Evolutionary conservation across 2,113 vertebrate genomes (phyloP).

Genomic region (Oryzias celebensis): DNA sequence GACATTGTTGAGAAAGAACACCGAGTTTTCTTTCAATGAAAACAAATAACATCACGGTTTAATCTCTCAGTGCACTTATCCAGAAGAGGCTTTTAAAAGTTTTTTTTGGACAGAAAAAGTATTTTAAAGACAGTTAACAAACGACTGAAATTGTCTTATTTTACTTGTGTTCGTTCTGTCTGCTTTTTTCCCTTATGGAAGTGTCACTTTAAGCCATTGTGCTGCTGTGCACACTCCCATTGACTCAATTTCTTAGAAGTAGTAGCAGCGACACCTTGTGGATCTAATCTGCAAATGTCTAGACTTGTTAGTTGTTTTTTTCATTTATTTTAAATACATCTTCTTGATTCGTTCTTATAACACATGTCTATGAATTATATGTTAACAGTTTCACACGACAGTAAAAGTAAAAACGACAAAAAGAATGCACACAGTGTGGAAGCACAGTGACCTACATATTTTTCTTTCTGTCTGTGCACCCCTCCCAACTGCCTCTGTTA

Average conservation of each 20-base stretch:
- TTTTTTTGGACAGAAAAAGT: too few species aligned
- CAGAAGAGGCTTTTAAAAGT: too few species aligned
- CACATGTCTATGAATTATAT: not conserved
- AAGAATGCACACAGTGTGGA: not conserved
- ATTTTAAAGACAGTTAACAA: too few species aligned
- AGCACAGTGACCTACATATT: constrained; percentile 25
- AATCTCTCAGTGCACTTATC: not conserved
- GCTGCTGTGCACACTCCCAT: constrained; percentile 42
- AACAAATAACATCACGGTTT: not conserved
- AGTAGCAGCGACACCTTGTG: constrained; percentile 68
- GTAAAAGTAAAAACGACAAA: not conserved
- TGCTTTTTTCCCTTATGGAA: not conserved
- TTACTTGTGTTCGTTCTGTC: too few species aligned
- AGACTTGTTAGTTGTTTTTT: not conserved
- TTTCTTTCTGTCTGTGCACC: not conserved
- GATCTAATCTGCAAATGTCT: constrained; percentile 31
- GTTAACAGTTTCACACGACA: not conserved
- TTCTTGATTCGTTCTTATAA: not conserved
- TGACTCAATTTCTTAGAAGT: not conserved
- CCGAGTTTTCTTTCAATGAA: not conserved
- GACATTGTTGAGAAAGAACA: not conserved
- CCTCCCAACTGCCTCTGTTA: constrained; percentile 11
- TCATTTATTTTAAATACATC: not conserved
- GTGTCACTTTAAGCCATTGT: not conserved
- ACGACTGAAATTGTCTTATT: too few species aligned